These are phyloP conservation scores for Metopolophium dirhodum DNA, from an alignment of 1,140 invertebrate species.

Conservation along the genomic window DNA sequence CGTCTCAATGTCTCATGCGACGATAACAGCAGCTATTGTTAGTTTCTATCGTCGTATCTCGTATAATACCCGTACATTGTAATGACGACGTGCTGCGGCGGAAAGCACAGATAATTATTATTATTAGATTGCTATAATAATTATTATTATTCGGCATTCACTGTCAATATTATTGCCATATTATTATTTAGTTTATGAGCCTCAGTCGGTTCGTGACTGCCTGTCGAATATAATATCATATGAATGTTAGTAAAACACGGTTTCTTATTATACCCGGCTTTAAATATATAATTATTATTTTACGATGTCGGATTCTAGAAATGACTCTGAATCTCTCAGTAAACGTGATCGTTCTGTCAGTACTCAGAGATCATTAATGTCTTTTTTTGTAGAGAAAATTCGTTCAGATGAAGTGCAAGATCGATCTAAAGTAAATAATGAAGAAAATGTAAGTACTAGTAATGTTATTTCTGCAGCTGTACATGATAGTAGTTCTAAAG, in stretches of 20 bases:
- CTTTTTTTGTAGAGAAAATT: not conserved
- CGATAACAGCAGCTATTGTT: not conserved
- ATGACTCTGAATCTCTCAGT: not conserved
- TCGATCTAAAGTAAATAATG: conserved; percentile 23
- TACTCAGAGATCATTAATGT: conserved; percentile 1
- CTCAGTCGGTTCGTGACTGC: not conserved
- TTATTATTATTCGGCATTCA: not conserved
- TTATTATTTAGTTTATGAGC: not conserved
- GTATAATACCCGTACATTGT: not conserved
- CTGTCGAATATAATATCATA: not conserved
- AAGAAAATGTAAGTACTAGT: not conserved
- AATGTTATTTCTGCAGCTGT: too few species aligned
- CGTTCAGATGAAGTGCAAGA: not conserved
- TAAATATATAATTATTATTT: not conserved
- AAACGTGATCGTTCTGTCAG: conserved; percentile 16
- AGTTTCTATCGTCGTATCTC: not conserved
- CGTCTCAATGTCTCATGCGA: too few species aligned
- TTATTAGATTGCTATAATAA: too few species aligned
- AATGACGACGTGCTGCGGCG: not conserved
- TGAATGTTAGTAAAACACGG: not conserved
- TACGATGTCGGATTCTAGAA: not conserved
- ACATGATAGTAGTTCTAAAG: not conserved
- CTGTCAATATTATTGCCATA: not conserved
- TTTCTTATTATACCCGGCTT: not conserved
- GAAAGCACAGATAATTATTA: not conserved